Base-by-base conservation (phyloP, 2,888 invertebrate genomes). In the Stomorhina lunata region DNA sequence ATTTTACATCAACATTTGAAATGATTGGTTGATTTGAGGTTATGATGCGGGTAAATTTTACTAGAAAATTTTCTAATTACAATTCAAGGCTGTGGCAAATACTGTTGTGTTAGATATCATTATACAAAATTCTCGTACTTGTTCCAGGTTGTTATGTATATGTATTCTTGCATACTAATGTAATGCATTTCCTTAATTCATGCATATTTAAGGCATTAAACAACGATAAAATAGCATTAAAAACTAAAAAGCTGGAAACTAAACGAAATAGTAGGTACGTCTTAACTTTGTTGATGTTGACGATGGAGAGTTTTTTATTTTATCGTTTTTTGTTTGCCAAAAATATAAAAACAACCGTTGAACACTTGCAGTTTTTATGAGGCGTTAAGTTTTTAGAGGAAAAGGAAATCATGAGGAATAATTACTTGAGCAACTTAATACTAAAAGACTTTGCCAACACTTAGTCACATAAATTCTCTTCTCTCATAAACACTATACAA, bases 341-440 rank as follows among this genome's bases (percentile, higher is more conserved):
- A 45, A 34, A 3, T 20, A 48, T 2, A 25, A 22, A 61, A 9
- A 7, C n/a, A 50, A 37, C 12, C 6, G 17, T 61, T 48, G 32
- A 57, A 37, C 66, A 76, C 57, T 76, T 66, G 55, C 37, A 48
- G 66, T 37, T 2, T 37, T 37, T 57, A 55, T 45, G 45, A 22
- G 25, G 40, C 34, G 10, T 34, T 59, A 59, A 59, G 15, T 48
- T 59, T 71, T 9, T 40, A 15, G 25, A n/a, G n/a, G n/a, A 27
- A 17, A 12, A 27, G 37, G 25, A 50, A 72, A 48, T 59, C 9
- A 50, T 50, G 50, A 25, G 34, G 45, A 57, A 45, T 71, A 59
- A 71, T 59, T 59, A 71, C 32, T 71, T 34, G 12, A 69, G 48
- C 48, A 17, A 27, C 22, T 48, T 61, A 34, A 5, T 37, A 37